Evolutionary conservation across 2,797 vertebrate species (phyloP), one percentile per base, ranked within the genome.

Genomic region (Geotria australis): DNA sequence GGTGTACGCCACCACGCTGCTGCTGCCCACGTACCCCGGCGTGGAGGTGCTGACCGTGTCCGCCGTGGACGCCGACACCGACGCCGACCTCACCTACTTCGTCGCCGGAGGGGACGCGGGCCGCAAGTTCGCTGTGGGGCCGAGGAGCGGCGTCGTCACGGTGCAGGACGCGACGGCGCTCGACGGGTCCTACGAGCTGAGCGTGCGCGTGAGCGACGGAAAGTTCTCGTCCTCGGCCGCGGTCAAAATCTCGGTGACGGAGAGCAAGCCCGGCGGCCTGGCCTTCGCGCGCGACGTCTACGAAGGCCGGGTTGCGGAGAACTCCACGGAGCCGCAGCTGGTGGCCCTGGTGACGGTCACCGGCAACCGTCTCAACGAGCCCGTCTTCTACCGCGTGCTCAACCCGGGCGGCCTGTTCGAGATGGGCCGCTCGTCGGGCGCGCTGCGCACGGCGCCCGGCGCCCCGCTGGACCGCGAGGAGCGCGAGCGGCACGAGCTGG

Each of bases 261-360:
- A 89, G 71, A 79, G 85, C 60, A 74, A 88, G 66, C 84, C 93
- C 60, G 89, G 86, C 3, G 88, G 86, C 12, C 79, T 98, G 14
- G 77, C 75, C 61, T 98, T 95, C 61, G 79, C 76, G 10, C 77
- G 85, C 60, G 82, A 59, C 60, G 66, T 80, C 63, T 98, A 93
- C 62, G 78, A 75, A 13, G 75, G 84, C 3, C 83, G 80, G 2
- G 83, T 98, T 67, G 73, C 78, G 63, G 91, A 98, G 69, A 94
- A 93, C 60, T 71, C 72, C 57, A 74, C 73, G n/a, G 85, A 86
- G 61, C 73, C 86, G 62, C 83, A 83, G 59, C 82, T 82, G 65
- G 79, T 94, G 0, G 80, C 85, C n/a, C 79, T 96, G 48, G 81
- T 96, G 58, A 93, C 79, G 62, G 91, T 83, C 15, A 70, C 93